These are phyloP conservation scores for Osedax fenrisi DNA, from an alignment of 2,888 invertebrate genomes.

Conservation along the genomic window DNA sequence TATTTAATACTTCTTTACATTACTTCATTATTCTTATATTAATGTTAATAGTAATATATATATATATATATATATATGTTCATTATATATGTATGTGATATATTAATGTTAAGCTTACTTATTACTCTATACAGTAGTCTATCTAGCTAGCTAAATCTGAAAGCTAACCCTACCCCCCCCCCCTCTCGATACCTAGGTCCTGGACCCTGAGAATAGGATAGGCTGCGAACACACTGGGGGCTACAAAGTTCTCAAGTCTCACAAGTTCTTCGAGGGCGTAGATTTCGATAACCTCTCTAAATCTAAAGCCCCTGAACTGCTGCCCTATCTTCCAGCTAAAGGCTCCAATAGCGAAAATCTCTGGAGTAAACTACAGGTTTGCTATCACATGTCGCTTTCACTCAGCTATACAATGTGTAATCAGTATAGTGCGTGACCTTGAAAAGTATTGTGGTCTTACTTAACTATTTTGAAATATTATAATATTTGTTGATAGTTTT, in stretches of 20 bases:
- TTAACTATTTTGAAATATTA: no score
- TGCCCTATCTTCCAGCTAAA: conserved; percentile 62
- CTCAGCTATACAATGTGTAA: conserved; percentile 38
- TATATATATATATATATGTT: no score
- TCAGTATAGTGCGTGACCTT: background rate
- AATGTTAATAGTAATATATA: no score
- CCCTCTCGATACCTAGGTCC: conserved; percentile 49
- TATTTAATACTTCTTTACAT: no score
- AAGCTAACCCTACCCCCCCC: background rate
- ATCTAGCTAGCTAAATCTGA: background rate
- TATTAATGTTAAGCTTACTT: no score
- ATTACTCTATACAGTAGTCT: background rate
- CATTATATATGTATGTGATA: no score
- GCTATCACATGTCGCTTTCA: conserved; percentile 48
- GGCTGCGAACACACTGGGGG: conserved; percentile 59
- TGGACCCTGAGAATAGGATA: conserved; percentile 68
- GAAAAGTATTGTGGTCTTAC: no score
- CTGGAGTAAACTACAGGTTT: conserved; percentile 52
- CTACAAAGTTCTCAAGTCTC: conserved; percentile 71
- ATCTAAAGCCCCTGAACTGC: conserved; percentile 62
- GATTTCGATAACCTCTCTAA: conserved; percentile 69
- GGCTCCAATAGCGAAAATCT: conserved; percentile 59
- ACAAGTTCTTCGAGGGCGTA: conserved; percentile 72
- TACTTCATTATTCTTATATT: no score
- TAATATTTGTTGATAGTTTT: no score